phyloP scores from a whole-genome alignment of 2,113 vertebrate species.

The Hippopotamus amphibius region DNA sequence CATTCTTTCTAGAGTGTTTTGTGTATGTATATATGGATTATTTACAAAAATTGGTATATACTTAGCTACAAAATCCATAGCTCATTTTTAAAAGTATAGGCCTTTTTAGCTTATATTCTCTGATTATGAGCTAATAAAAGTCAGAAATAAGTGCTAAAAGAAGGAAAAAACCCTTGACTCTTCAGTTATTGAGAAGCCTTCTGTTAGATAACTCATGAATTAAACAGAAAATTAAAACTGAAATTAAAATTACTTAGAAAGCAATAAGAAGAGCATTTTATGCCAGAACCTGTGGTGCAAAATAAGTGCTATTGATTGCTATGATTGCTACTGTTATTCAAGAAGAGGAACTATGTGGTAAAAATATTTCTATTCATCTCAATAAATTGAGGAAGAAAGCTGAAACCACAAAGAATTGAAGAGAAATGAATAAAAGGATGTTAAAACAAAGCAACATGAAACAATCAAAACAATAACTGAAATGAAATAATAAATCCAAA shows the following conservation, averaged over 20 bases:
- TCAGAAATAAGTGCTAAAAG: neutral
- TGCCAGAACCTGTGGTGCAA: neutral
- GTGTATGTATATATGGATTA: neutral
- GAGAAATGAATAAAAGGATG: neutral
- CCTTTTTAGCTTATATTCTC: neutral
- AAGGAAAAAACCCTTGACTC: neutral
- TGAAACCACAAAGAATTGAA: neutral
- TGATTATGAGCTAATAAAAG: neutral
- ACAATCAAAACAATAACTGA: neutral
- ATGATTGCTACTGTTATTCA: neutral
- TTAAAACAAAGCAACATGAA: neutral
- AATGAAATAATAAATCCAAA: neutral
- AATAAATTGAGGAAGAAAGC: neutral
- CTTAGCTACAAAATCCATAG: neutral
- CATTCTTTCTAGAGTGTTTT: neutral
- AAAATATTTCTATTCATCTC: neutral
- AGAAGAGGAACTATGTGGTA: neutral
- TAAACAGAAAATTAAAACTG: neutral
- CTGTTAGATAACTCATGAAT: neutral
- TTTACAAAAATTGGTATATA: neutral
- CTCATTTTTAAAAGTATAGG: neutral
- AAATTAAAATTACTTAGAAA: slow-evolving; percentile 14
- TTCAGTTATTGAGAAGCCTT: neutral
- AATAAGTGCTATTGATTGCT: neutral
- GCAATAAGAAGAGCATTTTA: neutral